Base-by-base conservation (phyloP, 2,113 vertebrate genomes). In the Argyrosomus japonicus region DNA sequence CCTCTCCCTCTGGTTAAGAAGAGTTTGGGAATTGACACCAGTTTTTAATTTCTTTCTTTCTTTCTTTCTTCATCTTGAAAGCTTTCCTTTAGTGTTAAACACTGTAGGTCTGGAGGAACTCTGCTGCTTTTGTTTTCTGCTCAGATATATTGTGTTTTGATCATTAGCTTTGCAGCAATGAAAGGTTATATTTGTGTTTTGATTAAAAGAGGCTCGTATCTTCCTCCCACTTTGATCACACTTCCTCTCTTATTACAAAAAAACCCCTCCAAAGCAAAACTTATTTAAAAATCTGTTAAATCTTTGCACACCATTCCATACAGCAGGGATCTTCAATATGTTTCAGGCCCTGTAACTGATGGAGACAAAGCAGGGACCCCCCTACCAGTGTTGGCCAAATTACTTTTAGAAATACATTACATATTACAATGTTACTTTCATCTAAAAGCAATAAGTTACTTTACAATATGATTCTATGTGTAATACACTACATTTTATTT, bases 21-120 rank as follows among this genome's bases (percentile, higher is more conserved):
- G 63, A 75, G 51, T 83, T 75, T 83, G 25, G 74, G 32, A 77
- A 58, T 43, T 69, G 29, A 57, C 58, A 86, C 21, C 36, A 85
- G 57, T 81, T 72, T 36, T 65, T 80, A 1, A 61, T 77, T 73
- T 64, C 45, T 29, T 43, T 57, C 25, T 69, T 76, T 70, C 45
- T 54, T 81, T 72, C 36, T 36, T 36, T 8, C 6, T 6, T 86
- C 63, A 27, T 79, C 73, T 79, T 75, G 77, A 89, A 84, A 47
- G 48, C 32, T 36, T 57, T 73, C 67, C 50, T 45, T 79, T 62
- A 80, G 51, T 64, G 43, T 69, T 77, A 32, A 64, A 86, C 29
- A 68, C 0, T 15, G 48, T n/a, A 67, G 25, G 29, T 54, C n/a
- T 56, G 23, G 43, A 43, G 14, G 77, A 79, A 75, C n/a, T 68